phyloP scores from a whole-genome alignment of 2,888 invertebrate species.

The Acronicta aceris region DNA sequence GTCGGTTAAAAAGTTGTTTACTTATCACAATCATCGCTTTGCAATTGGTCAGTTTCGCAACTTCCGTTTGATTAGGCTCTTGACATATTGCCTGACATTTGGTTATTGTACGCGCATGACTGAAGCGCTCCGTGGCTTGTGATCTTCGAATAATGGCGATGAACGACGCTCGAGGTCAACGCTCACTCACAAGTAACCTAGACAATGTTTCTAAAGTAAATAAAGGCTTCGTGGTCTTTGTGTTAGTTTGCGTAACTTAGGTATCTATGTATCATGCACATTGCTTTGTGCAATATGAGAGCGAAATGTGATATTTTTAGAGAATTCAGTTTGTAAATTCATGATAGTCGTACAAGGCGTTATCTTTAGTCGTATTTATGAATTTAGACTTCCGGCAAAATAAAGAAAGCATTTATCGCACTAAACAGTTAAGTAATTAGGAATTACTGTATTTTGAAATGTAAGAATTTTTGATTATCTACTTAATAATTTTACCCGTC shows the following conservation, averaged over 20 bases:
- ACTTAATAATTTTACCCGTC: no score
- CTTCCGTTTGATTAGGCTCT: conserved; percentile 23
- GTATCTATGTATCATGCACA: no score
- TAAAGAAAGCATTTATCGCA: no score
- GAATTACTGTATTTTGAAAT: no score
- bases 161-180: conserved; percentile 44
- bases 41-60: conserved; percentile 14
- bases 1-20: neutral
- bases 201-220: conserved; percentile 29
- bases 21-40: neutral
- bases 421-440: no score
- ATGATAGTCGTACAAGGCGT: no score
- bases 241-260: neutral
- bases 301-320: no score
- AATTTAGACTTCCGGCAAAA: no score
- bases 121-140: conserved; percentile 20
- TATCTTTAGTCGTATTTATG: neutral
- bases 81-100: conserved; percentile 46
- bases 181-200: conserved; percentile 20
- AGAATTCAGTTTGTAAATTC: no score
- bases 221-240: conserved; percentile 18
- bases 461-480: no score
- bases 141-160: conserved; percentile 26
- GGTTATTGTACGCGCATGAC: conserved; percentile 23
- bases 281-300: neutral